These are phyloP conservation scores for Penelope pileata DNA, from an alignment of 2,113 vertebrate genomes.

Conservation along the genomic window DNA sequence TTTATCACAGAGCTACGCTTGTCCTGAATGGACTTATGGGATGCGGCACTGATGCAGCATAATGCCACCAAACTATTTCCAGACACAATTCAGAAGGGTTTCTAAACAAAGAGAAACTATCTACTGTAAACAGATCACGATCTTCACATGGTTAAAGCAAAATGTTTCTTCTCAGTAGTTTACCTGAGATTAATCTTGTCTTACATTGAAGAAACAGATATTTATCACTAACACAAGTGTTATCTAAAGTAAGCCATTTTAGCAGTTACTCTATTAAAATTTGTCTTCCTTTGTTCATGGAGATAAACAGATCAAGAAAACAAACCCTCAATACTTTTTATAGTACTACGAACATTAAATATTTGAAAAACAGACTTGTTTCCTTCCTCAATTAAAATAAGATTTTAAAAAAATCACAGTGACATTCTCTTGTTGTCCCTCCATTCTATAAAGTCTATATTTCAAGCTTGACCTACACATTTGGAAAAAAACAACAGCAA, in stretches of 20 bases:
- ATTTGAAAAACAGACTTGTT: not conserved
- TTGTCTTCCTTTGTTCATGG: not conserved
- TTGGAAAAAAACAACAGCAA: not conserved
- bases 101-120: not conserved
- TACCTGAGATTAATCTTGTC: not conserved
- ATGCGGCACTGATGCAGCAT: accelerated
- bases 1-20: not conserved
- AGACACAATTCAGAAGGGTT: not conserved
- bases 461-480: not conserved
- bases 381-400: not conserved
- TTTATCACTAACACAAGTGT: not conserved
- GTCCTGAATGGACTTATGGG: not conserved
- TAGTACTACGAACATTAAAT: not conserved
- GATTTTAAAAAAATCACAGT: not conserved
- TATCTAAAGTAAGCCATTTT: not conserved
- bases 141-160: not conserved
- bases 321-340: not conserved
- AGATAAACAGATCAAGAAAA: not conserved
- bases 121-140: not conserved
- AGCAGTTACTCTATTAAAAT: not conserved
- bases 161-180: not conserved
- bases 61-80: not conserved
- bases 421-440: accelerated
- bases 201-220: not conserved
- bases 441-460: not conserved